Evolutionary conservation across 1,140 invertebrate species (phyloP).

Genomic region (Notospermus geniculatus): DNA sequence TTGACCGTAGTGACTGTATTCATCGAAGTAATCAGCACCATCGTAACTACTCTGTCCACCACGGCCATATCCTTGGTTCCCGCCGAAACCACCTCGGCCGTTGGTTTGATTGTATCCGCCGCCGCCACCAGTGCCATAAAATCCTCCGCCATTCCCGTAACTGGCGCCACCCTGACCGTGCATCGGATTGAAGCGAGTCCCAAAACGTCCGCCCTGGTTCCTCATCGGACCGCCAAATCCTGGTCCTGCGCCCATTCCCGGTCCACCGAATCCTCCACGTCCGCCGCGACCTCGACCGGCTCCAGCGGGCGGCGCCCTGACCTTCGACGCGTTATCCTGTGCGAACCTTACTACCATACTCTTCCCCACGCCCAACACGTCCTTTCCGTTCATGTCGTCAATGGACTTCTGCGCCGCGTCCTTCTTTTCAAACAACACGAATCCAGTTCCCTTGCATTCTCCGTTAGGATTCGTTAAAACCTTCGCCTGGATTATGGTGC

Average conservation of each 20-base stretch:
- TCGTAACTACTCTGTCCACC: constrained; percentile 12
- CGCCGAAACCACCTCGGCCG: constrained; percentile 18
- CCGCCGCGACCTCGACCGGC: constrained; percentile 12
- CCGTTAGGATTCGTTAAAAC: constrained; percentile 81
- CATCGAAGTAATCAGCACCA: constrained; percentile 17
- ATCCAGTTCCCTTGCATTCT: constrained; percentile 81
- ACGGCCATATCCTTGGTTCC: background rate
- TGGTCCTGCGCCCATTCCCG: constrained; percentile 9
- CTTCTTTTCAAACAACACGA: constrained; percentile 67
- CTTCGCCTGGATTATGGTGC: constrained; percentile 85
- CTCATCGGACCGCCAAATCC: constrained; percentile 34
- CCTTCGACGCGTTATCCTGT: constrained; percentile 83
- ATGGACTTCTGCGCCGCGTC: constrained; percentile 85
- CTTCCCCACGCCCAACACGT: constrained; percentile 78
- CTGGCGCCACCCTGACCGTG: constrained; percentile 15
- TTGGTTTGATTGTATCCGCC: constrained; percentile 24
- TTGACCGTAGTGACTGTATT: constrained; percentile 12
- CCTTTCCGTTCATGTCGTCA: constrained; percentile 76
- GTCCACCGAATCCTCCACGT: constrained; percentile 16
- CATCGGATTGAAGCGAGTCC: constrained; percentile 42
- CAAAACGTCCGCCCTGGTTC: constrained; percentile 28
- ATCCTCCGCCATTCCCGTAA: constrained; percentile 12
- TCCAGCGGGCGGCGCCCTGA: constrained; percentile 32
- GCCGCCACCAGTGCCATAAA: constrained; percentile 14
- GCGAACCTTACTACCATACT: constrained; percentile 84